Base-by-base conservation (phyloP, 1,140 invertebrate genomes). In the Pseudomyrmex sp. region DNA sequence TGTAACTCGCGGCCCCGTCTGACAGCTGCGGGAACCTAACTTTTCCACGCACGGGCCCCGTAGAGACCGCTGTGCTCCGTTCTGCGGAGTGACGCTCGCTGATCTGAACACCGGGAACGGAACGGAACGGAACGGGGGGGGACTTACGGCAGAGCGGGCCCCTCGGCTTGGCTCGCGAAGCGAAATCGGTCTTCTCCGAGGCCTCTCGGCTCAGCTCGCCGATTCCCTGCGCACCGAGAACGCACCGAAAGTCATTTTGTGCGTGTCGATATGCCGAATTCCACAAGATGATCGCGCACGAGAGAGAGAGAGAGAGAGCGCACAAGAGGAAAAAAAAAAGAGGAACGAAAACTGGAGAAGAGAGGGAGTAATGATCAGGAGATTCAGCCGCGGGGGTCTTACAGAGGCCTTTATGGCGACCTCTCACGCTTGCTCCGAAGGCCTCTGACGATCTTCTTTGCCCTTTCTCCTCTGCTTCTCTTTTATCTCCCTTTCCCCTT, bases 1-100 rank as follows among this genome's bases (percentile, higher is more conserved):
- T 83, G 72, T 70, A 66, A 83, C 63, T 69, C 56, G 82, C 70
- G 52, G 48, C 20, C 73, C 62, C 69, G 62, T 87, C 82, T 88
- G 86, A 88, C 86, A 88, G 86, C 86, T 88, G 86, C 86, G 85
- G 48, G 68, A 58, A 35, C 63, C 26, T 70, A 50, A 84, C 86
- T 79, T 84, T 88, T 88, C 68, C 86, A 84, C 82, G 68, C 72
- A 74, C 26, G 50, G 79, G 58, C 79, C 35, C 35, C 79, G 59
- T 74, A 82, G 75, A 68, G 61, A 35, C 5, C 35, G 35, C 73
- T 74, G 58, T 74, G 58, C 73, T 86, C 68, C 69, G 54, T 83
- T 73, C 66, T 62, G 48, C 35, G 50, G 63, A 63, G 61, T 70
- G 69, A 85, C 61, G 62, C 54, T 80, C 83, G 23, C 56, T 15